These are phyloP conservation scores for Schizopygopsis malacanthus DNA, from an alignment of 2,797 vertebrate genomes.

Conservation along the genomic window DNA sequence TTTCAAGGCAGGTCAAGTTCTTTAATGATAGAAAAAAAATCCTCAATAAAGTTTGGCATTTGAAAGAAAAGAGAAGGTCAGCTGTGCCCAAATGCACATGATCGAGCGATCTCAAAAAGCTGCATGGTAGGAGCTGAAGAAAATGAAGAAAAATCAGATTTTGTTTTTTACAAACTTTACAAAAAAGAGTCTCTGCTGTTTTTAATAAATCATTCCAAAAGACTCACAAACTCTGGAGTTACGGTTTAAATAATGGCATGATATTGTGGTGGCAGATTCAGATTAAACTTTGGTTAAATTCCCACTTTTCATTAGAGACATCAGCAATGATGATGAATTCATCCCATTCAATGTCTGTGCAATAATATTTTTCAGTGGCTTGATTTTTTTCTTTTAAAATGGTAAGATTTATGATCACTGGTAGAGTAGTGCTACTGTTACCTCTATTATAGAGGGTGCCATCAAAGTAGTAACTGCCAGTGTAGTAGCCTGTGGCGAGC, in stretches of 20 bases:
- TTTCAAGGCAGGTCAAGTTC: constrained; percentile 42
- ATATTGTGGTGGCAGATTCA: neutral
- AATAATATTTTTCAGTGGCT: constrained; percentile 8
- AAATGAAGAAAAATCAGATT: neutral
- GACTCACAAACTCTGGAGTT: neutral
- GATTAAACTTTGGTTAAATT: constrained; percentile 3
- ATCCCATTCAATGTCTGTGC: neutral
- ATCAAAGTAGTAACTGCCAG: constrained; percentile 89
- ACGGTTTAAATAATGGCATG: neutral
- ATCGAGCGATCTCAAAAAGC: neutral
- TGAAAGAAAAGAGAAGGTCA: constrained; percentile 46
- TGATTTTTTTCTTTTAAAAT: neutral
- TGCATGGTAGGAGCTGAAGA: neutral
- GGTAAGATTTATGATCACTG: constrained; percentile 8
- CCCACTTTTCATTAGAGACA: neutral
- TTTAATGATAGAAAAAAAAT: constrained; percentile 38
- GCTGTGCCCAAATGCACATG: constrained; percentile 18
- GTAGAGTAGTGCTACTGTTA: constrained; percentile 61
- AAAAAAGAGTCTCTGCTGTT: neutral
- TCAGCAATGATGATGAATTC: neutral
- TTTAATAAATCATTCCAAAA: neutral
- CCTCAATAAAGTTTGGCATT: constrained; percentile 37
- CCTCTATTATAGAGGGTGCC: constrained; percentile 94
- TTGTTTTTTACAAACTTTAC: neutral
- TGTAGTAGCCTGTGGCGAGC: constrained; percentile 86